Evolutionary conservation across 2,797 vertebrate genomes (phyloP), one percentile per base, ranked within the genome.

Genomic region (Trachops cirrhosus): DNA sequence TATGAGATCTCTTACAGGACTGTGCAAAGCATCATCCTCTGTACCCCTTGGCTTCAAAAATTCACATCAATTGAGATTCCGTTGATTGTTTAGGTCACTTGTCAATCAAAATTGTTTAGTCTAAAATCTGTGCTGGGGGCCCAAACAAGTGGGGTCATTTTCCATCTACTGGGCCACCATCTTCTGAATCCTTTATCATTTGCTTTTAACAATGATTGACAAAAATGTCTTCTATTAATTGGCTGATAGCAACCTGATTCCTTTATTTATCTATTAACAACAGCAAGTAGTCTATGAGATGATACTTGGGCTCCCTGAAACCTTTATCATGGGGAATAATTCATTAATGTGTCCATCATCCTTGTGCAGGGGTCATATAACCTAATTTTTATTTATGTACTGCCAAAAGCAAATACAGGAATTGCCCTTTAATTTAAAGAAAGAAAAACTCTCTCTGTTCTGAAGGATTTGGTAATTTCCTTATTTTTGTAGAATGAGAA

Each of bases 401-500:
- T 94, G 46, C 46, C 39, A 74, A 88, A 88, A 92, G 29, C 71
- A 89, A 74, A 41, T 71, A 80, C 34, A 68, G 67, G 5, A 57
- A 68, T 92, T 88, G 52, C 46, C 3, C 71, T 84, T 94, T 79
- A 77, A 78, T 88, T 92, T 84, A 70, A 83, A 86, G 46, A 86
- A 79, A 93, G 71, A 67, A 57, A 89, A 73, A 4, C n/a, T 32
- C 15, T 86, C 14, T 84, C 26, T 86, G 9, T 92, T 84, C 24
- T 79, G 67, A 88, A 91, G 19, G 68, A n/a, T 59, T 67, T 79
- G 41, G 19, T 67, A 14, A 44, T 92, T 79, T 88, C 73, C 74
- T 94, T 24, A 18, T 86, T 75, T 93, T 75, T 71, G 84, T 41
- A 48, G 46, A 94, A 73, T 87, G 84, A 93, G 39, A 93, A 75